phyloP scores from a whole-genome alignment of 2,888 invertebrate genomes.

The Orthonychiurus folsomi region DNA sequence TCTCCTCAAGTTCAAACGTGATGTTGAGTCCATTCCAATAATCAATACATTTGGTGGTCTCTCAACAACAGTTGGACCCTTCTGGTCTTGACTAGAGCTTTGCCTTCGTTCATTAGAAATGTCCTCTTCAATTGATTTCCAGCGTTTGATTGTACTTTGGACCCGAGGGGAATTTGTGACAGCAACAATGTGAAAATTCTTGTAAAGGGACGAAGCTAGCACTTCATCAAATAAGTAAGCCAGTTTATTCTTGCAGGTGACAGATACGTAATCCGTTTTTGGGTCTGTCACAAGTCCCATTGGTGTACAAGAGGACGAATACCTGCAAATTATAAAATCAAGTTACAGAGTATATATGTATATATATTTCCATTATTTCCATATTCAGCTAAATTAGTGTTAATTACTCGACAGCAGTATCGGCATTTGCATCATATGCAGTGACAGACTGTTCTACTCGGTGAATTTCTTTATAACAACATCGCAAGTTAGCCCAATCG shows the following conservation, averaged over 20 bases:
- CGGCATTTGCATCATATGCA: background rate
- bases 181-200: constrained; percentile 2
- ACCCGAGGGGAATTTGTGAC: background rate
- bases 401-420: background rate
- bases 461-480: background rate
- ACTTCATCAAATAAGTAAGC: background rate
- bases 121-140: background rate
- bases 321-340: too few species aligned
- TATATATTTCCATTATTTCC: too few species aligned
- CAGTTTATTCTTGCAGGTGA: background rate
- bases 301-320: background rate
- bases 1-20: constrained; percentile 4
- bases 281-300: background rate
- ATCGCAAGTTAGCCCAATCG: background rate
- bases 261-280: background rate
- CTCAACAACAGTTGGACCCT: background rate
- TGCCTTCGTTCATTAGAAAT: background rate
- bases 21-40: constrained; percentile 9
- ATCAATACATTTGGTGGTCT: constrained; percentile 5
- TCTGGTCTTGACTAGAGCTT: background rate
- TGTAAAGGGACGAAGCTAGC: background rate
- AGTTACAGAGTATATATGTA: too few species aligned
- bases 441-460: background rate
- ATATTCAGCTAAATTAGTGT: background rate
- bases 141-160: background rate